Percentiles rank a stretch among this genome's conserved stretches.
These are phyloP conservation scores for Diarsia mendica DNA, from an alignment of 2,888 invertebrate species.

Conservation along the genomic window DNA sequence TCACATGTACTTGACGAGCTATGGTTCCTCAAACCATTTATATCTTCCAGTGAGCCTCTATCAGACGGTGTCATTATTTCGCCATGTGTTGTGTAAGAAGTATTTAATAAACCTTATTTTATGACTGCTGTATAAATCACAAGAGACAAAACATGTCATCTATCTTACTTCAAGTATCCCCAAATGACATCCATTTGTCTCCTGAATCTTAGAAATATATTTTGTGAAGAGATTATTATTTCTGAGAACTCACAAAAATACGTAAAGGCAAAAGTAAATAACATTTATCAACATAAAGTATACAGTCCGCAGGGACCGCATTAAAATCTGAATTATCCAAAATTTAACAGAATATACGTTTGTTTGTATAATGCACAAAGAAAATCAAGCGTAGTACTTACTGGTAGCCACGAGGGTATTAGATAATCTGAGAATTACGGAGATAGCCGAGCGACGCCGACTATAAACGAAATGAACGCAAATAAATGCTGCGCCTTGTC, in stretches of 20 bases:
- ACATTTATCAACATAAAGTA: constrained; percentile 13
- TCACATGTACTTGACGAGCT: not conserved
- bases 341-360: constrained; percentile 16
- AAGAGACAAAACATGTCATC: not conserved
- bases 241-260: constrained; percentile 21
- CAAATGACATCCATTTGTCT: constrained; percentile 16
- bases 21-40: not conserved
- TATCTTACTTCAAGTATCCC: constrained; percentile 7
- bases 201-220: constrained; percentile 17
- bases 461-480: constrained; percentile 26
- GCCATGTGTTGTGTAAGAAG: not conserved
- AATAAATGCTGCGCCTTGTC: constrained; percentile 8
- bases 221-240: constrained; percentile 10
- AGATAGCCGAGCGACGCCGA: constrained; percentile 12
- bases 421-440: constrained; percentile 2
- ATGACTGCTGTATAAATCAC: not conserved
- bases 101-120: not conserved
- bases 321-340: constrained; percentile 12
- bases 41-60: not conserved
- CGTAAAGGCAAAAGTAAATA: constrained; percentile 16
- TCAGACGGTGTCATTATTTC: not conserved
- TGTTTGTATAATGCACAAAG: constrained; percentile 14
- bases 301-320: constrained; percentile 16
- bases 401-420: constrained; percentile 20
- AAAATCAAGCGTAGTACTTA: constrained; percentile 11